Conservation (phyloP, 2,797 vertebrate genomes). For the Rhodeus uyekii region DNA sequence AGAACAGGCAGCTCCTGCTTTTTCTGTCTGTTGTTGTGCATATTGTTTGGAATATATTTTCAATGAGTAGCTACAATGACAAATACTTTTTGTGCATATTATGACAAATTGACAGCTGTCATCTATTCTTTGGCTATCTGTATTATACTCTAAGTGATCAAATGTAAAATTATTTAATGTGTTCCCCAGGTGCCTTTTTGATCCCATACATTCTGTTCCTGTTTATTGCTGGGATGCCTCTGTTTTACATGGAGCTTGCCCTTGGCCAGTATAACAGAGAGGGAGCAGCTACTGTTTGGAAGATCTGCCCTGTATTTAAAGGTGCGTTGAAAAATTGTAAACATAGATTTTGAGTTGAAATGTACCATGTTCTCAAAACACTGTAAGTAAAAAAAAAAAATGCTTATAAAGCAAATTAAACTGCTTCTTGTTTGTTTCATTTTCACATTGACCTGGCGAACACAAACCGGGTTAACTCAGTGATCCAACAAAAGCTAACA, state of each 20-base stretch:
- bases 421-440: constrained; percentile 21
- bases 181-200: constrained; percentile 90
- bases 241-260: constrained; percentile 99
- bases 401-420: too few relatives aligned
- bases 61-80: neutral
- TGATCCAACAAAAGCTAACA: neutral
- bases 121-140: neutral
- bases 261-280: constrained; percentile 97
- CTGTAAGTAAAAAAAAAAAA: too few relatives aligned
- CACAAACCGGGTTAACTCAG: neutral
- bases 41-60: too few relatives aligned
- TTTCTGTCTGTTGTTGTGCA: too few relatives aligned
- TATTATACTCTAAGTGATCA: neutral
- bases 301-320: constrained; percentile 98
- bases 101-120: too few relatives aligned
- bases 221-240: constrained; percentile 97
- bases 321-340: constrained; percentile 73
- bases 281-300: constrained; percentile 98
- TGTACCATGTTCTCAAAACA: neutral
- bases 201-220: constrained; percentile 96
- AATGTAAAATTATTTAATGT: constrained; percentile 9
- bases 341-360: neutral
- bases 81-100: neutral
- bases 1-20: too few relatives aligned
- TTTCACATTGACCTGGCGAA: neutral